These are phyloP conservation scores for Pitta sordida DNA, from an alignment of 2,113 vertebrate species.

Conservation along the genomic window DNA sequence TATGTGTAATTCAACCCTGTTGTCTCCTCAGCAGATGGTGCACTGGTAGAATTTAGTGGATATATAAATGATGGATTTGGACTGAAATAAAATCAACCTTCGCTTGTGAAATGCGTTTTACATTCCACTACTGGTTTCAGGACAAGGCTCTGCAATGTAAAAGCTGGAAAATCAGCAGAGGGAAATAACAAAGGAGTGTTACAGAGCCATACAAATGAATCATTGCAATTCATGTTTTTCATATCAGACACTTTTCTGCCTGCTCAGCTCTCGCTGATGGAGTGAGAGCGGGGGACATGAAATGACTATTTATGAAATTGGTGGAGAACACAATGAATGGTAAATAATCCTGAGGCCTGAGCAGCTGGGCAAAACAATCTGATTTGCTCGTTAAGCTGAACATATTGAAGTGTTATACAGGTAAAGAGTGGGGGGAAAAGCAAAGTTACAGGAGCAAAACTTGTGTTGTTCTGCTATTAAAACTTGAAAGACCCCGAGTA, in stretches of 20 bases:
- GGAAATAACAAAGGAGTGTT: constrained; percentile 14
- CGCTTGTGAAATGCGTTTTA: not conserved
- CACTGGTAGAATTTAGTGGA: not conserved
- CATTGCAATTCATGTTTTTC: not conserved
- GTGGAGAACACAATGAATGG: not conserved
- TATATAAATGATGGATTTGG: constrained; percentile 24
- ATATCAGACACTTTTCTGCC: not conserved
- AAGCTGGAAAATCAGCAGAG: constrained; percentile 19
- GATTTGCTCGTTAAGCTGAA: not conserved
- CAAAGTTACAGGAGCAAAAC: not conserved
- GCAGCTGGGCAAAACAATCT: not conserved
- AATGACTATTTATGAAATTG: not conserved
- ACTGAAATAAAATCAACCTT: constrained; percentile 47
- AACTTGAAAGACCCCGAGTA: not conserved
- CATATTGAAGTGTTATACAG: not conserved
- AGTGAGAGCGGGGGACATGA: not conserved
- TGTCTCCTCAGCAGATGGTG: constrained; percentile 41
- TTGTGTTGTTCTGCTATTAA: not conserved
- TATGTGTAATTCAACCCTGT: constrained; percentile 30
- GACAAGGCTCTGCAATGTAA: not conserved
- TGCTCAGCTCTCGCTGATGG: constrained; percentile 1
- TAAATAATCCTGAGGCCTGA: not conserved
- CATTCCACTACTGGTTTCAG: constrained; percentile 4
- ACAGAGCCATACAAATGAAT: not conserved
- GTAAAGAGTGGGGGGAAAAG: not conserved